Evolutionary conservation across 2,113 vertebrate genomes (phyloP).

Genomic region (Pomatorhinus ruficollis): DNA sequence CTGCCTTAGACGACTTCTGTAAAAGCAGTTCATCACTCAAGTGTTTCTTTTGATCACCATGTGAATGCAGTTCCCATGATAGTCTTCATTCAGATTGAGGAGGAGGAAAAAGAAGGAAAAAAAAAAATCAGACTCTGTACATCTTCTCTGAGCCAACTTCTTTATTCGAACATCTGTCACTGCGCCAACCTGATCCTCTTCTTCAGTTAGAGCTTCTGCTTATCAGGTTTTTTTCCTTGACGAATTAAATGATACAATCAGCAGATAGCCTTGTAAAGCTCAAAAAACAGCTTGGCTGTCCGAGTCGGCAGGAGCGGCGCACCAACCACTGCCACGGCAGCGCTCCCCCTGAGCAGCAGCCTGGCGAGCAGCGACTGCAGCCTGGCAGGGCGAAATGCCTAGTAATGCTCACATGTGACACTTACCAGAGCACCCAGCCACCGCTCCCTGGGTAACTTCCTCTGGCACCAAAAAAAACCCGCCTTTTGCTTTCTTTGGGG

Average conservation of each 20-base stretch:
- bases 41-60: slow-evolving; percentile 70
- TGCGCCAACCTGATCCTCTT: slow-evolving; percentile 69
- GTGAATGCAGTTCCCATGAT: slow-evolving; percentile 71
- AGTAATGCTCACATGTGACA: slow-evolving; percentile 81
- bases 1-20: slow-evolving; percentile 59
- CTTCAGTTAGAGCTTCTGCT: slow-evolving; percentile 54
- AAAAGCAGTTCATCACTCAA: slow-evolving; percentile 72
- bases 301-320: neutral
- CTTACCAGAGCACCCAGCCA: slow-evolving; percentile 69
- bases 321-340: neutral
- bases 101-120: neutral
- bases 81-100: slow-evolving; percentile 70
- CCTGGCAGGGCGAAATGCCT: slow-evolving; percentile 73
- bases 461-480: slow-evolving; percentile 43
- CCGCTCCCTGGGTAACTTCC: slow-evolving; percentile 76
- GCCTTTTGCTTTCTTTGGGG: slow-evolving; percentile 14
- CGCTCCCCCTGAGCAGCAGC: slow-evolving; percentile 61
- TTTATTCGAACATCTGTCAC: slow-evolving; percentile 70
- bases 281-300: neutral
- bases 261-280: slow-evolving; percentile 27
- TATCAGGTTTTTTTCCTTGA: neutral
- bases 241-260: slow-evolving; percentile 4
- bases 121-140: slow-evolving; percentile 49
- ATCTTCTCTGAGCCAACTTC: slow-evolving; percentile 77
- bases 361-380: slow-evolving; percentile 72